phyloP scores from a whole-genome alignment of 2,888 invertebrate genomes.

The Euspilapteryx auroguttella region DNA sequence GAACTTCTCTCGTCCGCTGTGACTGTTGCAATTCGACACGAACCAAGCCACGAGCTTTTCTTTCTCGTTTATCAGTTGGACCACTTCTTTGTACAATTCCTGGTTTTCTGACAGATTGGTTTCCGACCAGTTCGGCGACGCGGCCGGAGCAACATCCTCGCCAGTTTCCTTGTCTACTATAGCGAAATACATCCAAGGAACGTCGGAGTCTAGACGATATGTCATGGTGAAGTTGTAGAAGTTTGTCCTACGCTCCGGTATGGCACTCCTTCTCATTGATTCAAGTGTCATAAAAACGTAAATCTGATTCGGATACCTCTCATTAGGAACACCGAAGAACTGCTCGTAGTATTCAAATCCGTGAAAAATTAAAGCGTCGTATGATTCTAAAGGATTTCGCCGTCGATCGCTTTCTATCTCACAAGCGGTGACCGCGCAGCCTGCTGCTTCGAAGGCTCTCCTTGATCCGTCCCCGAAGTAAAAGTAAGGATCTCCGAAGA shows the following conservation, averaged over 20 bases:
- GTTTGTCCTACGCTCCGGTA: constrained; percentile 13
- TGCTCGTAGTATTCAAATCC: background rate
- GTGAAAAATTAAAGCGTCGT: constrained; percentile 38
- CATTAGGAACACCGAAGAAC: constrained; percentile 29
- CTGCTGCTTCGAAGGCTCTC: constrained; percentile 7
- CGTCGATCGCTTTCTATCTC: constrained; percentile 29
- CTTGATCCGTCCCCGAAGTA: background rate
- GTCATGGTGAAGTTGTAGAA: constrained; percentile 64
- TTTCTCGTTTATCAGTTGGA: constrained; percentile 14
- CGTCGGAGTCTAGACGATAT: constrained; percentile 52
- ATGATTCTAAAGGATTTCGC: constrained; percentile 24
- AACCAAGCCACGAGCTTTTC: constrained; percentile 58
- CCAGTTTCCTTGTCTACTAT: constrained; percentile 17
- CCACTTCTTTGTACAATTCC: background rate
- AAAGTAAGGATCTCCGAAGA: background rate
- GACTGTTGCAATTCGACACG: constrained; percentile 13
- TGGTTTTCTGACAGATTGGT: background rate
- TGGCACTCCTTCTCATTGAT: constrained; percentile 19
- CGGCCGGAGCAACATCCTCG: constrained; percentile 17
- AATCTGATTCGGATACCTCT: constrained; percentile 27
- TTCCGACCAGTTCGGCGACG: constrained; percentile 15
- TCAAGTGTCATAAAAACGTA: constrained; percentile 55
- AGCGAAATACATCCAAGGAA: constrained; percentile 34
- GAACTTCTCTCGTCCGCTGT: background rate
- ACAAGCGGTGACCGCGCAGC: constrained; percentile 36